phyloP scores from a whole-genome alignment of 2,797 vertebrate species.

The Cichlasoma orientale region DNA sequence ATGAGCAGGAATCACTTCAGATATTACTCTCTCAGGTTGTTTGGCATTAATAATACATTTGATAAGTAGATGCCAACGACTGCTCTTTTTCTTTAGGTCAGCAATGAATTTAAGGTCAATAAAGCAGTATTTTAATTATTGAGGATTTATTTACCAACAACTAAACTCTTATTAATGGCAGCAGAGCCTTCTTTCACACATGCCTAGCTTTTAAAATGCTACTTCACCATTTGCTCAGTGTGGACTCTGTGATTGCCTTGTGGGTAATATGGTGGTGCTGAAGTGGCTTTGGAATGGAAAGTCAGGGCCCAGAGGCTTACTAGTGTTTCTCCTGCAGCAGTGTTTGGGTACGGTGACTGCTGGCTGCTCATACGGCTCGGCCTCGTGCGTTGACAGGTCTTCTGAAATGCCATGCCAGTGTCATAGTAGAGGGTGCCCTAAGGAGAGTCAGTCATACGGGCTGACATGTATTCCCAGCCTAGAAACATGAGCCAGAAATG shows the following conservation, averaged over 20 bases:
- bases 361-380: slow-evolving; percentile 14
- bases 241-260: not conserved
- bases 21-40: not conserved
- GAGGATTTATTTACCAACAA: not conserved
- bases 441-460: slow-evolving; percentile 30
- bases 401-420: slow-evolving; percentile 17
- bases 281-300: slow-evolving; percentile 3
- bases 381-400: slow-evolving; percentile 49
- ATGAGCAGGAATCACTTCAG: no score
- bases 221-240: not conserved
- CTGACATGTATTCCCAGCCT: slow-evolving; percentile 17
- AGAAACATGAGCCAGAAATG: not conserved
- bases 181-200: not conserved
- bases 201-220: not conserved
- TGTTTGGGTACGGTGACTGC: not conserved
- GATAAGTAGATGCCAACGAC: not conserved
- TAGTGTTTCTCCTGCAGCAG: not conserved
- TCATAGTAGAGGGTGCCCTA: slow-evolving; percentile 6
- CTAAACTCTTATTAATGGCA: not conserved
- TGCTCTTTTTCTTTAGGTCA: not conserved
- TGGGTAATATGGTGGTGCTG: not conserved
- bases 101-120: not conserved
- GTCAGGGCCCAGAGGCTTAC: not conserved
- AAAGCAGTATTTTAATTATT: not conserved
- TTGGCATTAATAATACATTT: not conserved